Percentiles rank a stretch among this genome's conserved stretches.
Evolutionary conservation across 2,797 vertebrate genomes (phyloP).

Genomic region (Dicrostonyx torquatus): DNA sequence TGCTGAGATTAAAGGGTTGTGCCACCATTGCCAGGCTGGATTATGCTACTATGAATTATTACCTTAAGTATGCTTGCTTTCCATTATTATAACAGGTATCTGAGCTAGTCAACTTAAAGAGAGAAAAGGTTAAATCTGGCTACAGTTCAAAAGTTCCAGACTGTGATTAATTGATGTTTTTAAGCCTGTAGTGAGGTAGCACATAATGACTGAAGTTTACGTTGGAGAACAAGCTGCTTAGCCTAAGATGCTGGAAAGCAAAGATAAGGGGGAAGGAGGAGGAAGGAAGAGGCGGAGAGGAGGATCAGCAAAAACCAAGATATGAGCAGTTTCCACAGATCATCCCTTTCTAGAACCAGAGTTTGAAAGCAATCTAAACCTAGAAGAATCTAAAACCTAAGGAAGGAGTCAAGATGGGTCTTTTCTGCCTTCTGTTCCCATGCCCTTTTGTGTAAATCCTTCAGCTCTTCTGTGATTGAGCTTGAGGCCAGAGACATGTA

Average conservation of each 20-base stretch:
- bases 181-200: not conserved
- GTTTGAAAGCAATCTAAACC: not conserved
- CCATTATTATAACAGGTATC: not conserved
- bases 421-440: not conserved
- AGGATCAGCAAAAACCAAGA: not conserved
- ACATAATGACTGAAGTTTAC: not conserved
- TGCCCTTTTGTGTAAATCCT: not conserved
- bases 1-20: not conserved
- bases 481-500: not conserved
- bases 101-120: not conserved
- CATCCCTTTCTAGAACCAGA: not conserved
- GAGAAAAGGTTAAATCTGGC: not conserved
- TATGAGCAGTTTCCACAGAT: not conserved
- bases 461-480: not conserved
- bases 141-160: not conserved
- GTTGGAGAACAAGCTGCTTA: not conserved
- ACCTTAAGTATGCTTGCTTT: not conserved
- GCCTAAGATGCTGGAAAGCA: not conserved
- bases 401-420: not conserved
- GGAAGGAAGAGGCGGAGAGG: not conserved
- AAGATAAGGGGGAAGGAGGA: not conserved
- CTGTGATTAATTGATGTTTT: not conserved
- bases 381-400: not conserved
- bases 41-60: not conserved
- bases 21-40: not conserved